Percentiles rank a stretch among this genome's conserved stretches.
phyloP scores from a whole-genome alignment of 2,888 invertebrate species.

The Gerris lacustris region DNA sequence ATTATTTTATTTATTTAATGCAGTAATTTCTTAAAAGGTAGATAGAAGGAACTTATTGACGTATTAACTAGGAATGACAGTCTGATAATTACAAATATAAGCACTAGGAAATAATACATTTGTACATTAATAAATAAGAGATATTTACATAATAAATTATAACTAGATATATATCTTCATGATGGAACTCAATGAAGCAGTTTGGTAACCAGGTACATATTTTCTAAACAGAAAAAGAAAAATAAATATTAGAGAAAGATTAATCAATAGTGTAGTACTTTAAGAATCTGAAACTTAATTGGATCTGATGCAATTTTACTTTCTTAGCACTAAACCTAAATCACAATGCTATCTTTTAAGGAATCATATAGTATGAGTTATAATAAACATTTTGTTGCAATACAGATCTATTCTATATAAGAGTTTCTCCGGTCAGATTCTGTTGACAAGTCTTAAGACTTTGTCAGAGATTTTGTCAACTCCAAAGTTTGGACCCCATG shows the following conservation, averaged over 20 bases:
- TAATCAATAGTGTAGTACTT: too few species aligned
- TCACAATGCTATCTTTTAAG: too few species aligned
- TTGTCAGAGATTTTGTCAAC: too few species aligned
- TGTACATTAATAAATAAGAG: constrained; percentile 10
- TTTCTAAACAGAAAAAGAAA: background rate
- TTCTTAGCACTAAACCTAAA: too few species aligned
- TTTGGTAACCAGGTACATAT: constrained; percentile 5
- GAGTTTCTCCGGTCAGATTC: too few species aligned
- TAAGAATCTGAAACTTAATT: too few species aligned
- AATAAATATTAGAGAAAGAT: background rate
- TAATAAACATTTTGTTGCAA: too few species aligned
- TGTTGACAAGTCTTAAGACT: too few species aligned
- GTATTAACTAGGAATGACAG: constrained; percentile 23
- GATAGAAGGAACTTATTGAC: constrained; percentile 24
- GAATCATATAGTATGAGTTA: too few species aligned
- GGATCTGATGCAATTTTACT: too few species aligned
- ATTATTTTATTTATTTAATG: constrained; percentile 21
- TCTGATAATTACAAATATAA: constrained; percentile 18
- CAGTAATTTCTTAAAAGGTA: constrained; percentile 21
- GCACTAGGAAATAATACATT: background rate
- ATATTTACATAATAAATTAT: constrained; percentile 5
- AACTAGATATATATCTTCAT: background rate
- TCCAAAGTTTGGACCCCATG: too few species aligned
- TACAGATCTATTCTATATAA: too few species aligned
- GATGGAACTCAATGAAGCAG: background rate